Base-by-base conservation (phyloP, 2,797 vertebrate genomes). In the Pristis pectinata region DNA sequence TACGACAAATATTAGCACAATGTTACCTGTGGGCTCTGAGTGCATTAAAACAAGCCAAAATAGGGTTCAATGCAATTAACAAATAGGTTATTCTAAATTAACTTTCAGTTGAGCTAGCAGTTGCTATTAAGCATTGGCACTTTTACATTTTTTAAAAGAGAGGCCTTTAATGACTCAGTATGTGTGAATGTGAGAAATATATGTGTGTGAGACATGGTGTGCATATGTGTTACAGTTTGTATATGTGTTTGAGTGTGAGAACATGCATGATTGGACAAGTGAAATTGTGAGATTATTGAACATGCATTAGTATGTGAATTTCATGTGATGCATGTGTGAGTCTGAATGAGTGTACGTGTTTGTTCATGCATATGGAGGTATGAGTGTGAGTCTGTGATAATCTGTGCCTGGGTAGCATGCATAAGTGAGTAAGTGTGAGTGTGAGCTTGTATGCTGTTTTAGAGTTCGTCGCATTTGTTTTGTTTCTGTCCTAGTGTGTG, bases 21-120 rank as follows among this genome's bases (percentile, higher is more conserved):
- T 95, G 95, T 97, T n/a, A 97, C 96, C 96, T 97, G 97, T 97
- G 96, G 96, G 95, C 96, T 97, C 96, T 95, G 95, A 97, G 96
- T 96, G 95, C 96, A 97, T 96, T 94, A 95, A n/a, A 97, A 95
- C 95, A 72, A 95, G 96, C 96, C 96, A 96, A 96, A n/a, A 97
- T 97, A 96, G 96, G 95, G 96, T 96, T 97, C 96, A 97, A 97
- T 96, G 96, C 97, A 98, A 97, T 98, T 97, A 97, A 96, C 96
- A 96, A 97, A 96, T 95, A 97, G 96, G 96, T 97, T 97, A 96
- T 95, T 97, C 97, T 96, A 97, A 97, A 97, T 97, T 96, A 97
- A 97, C 95, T 96, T 94, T 92, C 95, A 94, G 95, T 96, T 96
- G 96, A 53, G 24, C 67, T 94, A 27, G 11, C 70, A 53, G 30